These are phyloP conservation scores for Rhopalosiphum nymphaeae DNA, from an alignment of 2,888 invertebrate species.

Conservation along the genomic window DNA sequence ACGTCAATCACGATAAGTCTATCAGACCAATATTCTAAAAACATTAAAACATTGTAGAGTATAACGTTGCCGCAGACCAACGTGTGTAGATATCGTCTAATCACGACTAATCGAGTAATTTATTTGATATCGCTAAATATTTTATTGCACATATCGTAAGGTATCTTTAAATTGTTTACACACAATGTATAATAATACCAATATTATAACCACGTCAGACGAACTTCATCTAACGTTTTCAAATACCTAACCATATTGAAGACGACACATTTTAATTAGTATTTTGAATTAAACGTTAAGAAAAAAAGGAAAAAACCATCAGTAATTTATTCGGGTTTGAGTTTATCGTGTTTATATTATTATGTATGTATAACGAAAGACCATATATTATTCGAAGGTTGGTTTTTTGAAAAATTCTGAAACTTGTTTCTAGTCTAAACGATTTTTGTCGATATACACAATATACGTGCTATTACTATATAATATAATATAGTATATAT, in stretches of 20 bases:
- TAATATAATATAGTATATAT: not conserved
- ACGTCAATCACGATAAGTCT: not conserved
- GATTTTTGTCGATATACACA: constrained; percentile 34
- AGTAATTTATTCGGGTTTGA: constrained; percentile 32
- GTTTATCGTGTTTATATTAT: constrained; percentile 10
- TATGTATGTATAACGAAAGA: not conserved
- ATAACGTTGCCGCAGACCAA: too few relatives aligned
- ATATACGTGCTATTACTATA: not conserved
- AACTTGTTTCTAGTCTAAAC: constrained; percentile 36
- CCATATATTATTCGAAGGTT: not conserved
- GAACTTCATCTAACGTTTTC: not conserved
- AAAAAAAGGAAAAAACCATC: not conserved
- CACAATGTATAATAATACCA: not conserved
- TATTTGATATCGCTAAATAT: not conserved
- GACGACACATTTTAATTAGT: constrained; percentile 37
- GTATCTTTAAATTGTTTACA: not conserved
- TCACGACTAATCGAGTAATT: not conserved
- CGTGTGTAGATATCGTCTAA: too few relatives aligned
- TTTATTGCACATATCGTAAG: not conserved
- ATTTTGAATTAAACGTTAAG: not conserved
- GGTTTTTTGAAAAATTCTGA: constrained; percentile 25
- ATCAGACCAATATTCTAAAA: not conserved
- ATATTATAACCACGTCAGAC: not conserved
- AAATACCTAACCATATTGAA: not conserved
- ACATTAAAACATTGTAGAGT: too few relatives aligned